Base-by-base conservation (phyloP, 1,140 invertebrate genomes). In the Pentalonia nigronervosa region DNA sequence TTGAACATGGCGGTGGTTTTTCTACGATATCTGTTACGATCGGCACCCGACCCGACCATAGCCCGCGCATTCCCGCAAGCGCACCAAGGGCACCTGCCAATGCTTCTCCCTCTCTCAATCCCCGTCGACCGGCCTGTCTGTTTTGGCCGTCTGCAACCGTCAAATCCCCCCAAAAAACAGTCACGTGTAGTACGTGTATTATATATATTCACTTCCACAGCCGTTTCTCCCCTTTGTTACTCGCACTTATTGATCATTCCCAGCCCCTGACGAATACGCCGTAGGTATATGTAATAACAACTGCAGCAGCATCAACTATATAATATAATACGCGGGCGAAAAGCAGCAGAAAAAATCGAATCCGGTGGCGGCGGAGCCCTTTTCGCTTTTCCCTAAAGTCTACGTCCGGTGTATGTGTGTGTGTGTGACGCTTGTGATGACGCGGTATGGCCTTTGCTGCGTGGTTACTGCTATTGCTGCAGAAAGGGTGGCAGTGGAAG, bases 381-480 rank as follows among this genome's bases (percentile, higher is more conserved):
- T 89, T 89, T 89, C 9, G 88, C 34, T 36, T 56, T 89, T 89
- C 88, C 88, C 50, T 34, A 89, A 89, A 89, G 88, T 89, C 48
- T 21, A 30, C 47, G 86, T 48, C 47, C 47, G 47, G 86, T 87
- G 86, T 87, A 2, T 56, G 34, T 14, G 34, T 21, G 48, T 89
- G 17, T 30, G 81, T 83, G 81, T 83, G 20, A 89, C 48, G 21
- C n/a, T 48, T 84, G 83, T 41, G 83, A 84, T 84, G 83, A 47
- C 84, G 41, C 30, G 45, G 84, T 47, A 87, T 76, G 60, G 84
- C 45, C 83, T 45, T 87, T 87, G 84, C 84, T 36, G 84, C 60
- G 84, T 87, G 41, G 60, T 76, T 76, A 30, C 60, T 76, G 30
- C 30, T 83, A 34, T 34, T 84, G 41, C 41, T 41, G 41, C 41